These are phyloP conservation scores for Megalonaias nervosa DNA, from an alignment of 1,140 invertebrate genomes.

Conservation along the genomic window DNA sequence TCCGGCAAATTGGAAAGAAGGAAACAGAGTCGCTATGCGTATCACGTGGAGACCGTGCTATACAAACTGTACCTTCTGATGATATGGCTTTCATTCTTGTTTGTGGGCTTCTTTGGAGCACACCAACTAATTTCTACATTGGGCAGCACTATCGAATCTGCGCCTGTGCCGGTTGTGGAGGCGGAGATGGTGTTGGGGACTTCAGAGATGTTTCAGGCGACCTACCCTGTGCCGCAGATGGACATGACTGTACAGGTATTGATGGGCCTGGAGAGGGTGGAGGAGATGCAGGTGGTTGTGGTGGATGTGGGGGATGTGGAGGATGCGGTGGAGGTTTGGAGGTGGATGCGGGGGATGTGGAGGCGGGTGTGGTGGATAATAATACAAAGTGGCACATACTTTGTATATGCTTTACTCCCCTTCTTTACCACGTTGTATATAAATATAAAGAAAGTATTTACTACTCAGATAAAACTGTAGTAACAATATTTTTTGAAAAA, in stretches of 20 bases:
- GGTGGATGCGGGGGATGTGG: no score
- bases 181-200: background rate
- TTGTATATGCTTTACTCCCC: no score
- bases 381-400: no score
- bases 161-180: constrained; percentile 38
- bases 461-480: no score
- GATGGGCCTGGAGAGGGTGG: background rate
- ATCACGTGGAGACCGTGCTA: background rate
- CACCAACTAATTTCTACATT: constrained; percentile 57
- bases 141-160: constrained; percentile 15
- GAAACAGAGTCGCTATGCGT: no score
- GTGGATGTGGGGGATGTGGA: no score
- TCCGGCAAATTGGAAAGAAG: no score
- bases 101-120: constrained; percentile 48
- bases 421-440: no score
- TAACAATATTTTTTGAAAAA: no score
- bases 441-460: no score
- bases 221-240: background rate
- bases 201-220: background rate
- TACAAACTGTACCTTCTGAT: constrained; percentile 48
- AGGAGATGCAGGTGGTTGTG: background rate
- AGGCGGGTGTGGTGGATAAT: background rate
- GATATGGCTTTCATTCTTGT: constrained; percentile 53
- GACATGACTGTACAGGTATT: background rate
- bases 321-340: background rate